Percentiles rank a stretch among this genome's conserved stretches.
Conservation (phyloP, 2,113 vertebrate species). For the Stomatorhinus ivindoensis region DNA sequence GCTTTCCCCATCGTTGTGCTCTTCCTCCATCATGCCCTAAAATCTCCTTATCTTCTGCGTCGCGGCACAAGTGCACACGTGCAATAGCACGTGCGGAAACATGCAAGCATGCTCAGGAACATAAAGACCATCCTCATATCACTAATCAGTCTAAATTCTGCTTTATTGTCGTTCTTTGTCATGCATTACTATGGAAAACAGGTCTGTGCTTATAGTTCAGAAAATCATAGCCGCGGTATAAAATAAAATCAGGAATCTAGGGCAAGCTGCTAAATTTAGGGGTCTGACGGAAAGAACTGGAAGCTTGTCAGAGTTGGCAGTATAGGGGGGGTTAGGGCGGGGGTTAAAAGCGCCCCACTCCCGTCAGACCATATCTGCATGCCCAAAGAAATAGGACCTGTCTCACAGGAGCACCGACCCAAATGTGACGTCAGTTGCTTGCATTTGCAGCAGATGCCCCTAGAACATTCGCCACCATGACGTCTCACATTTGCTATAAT, state of each 20-base stretch:
- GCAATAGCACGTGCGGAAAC: not conserved
- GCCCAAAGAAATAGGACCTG: not conserved
- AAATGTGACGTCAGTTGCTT: not conserved
- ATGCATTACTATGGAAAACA: not conserved
- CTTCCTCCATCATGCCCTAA: not conserved
- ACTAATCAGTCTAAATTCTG: not conserved
- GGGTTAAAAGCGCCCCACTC: not conserved
- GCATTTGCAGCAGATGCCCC: not conserved
- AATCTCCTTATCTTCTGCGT: not conserved
- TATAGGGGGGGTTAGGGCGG: not conserved
- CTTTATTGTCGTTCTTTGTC: not conserved
- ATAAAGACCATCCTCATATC: not conserved
- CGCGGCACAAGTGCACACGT: not conserved
- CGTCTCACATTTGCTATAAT: not conserved
- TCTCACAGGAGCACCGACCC: not conserved
- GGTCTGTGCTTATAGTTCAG: conserved; percentile 35
- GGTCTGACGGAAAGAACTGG: conserved; percentile 37
- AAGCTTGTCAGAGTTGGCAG: not conserved
- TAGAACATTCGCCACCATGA: not conserved
- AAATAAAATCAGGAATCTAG: conserved; percentile 39
- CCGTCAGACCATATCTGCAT: not conserved
- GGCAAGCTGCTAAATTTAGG: conserved; percentile 53
- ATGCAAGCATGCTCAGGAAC: not conserved
- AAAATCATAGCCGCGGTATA: conserved; percentile 39
- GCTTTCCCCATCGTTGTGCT: not conserved